Conservation (phyloP, 2,888 invertebrate species). For the Prionchulus punctatus region DNA sequence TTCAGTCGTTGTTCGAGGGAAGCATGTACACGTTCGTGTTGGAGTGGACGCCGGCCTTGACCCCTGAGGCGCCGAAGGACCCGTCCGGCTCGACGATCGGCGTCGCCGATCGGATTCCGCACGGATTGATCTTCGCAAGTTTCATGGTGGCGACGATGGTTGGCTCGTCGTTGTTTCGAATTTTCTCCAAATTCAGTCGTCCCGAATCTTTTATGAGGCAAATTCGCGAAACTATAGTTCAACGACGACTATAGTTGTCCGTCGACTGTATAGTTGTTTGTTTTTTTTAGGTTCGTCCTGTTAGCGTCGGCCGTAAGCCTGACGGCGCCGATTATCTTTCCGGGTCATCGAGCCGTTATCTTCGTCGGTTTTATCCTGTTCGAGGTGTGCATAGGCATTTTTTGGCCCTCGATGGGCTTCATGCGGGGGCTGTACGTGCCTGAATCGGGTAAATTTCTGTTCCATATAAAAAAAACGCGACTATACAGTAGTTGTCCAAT, state of each 20-base stretch:
- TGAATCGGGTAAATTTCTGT: conserved; percentile 37
- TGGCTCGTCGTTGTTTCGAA: conserved; percentile 38
- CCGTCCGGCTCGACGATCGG: background rate
- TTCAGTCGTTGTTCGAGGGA: conserved; percentile 41
- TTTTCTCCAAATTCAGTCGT: conserved; percentile 28
- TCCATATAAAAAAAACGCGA: too few species aligned
- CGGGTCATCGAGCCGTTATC: conserved; percentile 22
- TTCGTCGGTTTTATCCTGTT: conserved; percentile 39
- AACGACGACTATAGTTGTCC: too few species aligned
- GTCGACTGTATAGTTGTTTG: too few species aligned
- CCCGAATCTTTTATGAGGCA: conserved; percentile 38
- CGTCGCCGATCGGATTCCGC: conserved; percentile 32
- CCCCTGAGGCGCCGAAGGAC: conserved; percentile 17
- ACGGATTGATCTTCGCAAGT: conserved; percentile 40
- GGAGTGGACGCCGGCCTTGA: conserved; percentile 41
- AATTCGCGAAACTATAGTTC: conserved; percentile 4
- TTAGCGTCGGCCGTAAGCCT: conserved; percentile 33
- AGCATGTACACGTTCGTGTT: conserved; percentile 42
- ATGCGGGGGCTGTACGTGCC: conserved; percentile 39
- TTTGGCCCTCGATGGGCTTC: conserved; percentile 40
- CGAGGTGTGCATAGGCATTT: conserved; percentile 40
- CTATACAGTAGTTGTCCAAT: too few species aligned
- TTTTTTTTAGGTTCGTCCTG: conserved; percentile 31
- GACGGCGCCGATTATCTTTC: conserved; percentile 35
- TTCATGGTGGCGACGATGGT: conserved; percentile 42